phyloP scores from a whole-genome alignment of 1,140 invertebrate species.

The Coboldia fuscipes region DNA sequence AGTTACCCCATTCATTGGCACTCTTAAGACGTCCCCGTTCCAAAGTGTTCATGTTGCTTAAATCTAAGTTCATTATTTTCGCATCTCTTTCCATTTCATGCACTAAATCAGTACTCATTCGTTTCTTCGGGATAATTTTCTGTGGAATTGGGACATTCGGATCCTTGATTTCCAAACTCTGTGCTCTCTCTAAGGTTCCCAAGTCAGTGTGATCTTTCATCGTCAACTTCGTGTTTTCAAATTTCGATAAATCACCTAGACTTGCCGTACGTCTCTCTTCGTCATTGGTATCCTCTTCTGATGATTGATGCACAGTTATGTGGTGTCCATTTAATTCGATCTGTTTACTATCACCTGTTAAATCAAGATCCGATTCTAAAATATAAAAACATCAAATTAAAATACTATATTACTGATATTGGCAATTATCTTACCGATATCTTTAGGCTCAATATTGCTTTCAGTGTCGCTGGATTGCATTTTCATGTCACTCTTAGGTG shows the following conservation, averaged over 20 bases:
- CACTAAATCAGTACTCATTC: constrained; percentile 25
- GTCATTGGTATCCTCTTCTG: constrained; percentile 28
- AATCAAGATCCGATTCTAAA: constrained; percentile 2
- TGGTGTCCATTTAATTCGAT: constrained; percentile 51
- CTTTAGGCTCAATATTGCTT: not conserved
- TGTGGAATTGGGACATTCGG: constrained; percentile 15
- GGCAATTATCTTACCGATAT: not conserved
- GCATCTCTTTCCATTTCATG: constrained; percentile 26
- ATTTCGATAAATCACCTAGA: constrained; percentile 54
- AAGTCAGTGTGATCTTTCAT: constrained; percentile 17
- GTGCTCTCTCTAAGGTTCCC: constrained; percentile 52
- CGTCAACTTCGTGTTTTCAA: constrained; percentile 28
- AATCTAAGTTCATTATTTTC: constrained; percentile 21
- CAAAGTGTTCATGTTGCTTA: constrained; percentile 33
- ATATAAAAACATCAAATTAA: not conserved
- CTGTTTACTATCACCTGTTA: not conserved
- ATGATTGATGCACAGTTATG: constrained; percentile 49
- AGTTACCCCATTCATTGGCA: constrained; percentile 48
- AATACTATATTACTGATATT: not conserved
- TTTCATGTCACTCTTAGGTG: constrained; percentile 8
- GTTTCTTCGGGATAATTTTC: constrained; percentile 36
- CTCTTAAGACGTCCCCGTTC: constrained; percentile 44
- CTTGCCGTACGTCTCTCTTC: constrained; percentile 57
- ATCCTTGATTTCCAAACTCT: constrained; percentile 58
- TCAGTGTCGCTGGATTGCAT: not conserved